Percentiles rank a stretch among this genome's conserved stretches.
Evolutionary conservation across 37 sponge, comb jelly and placozoan genomes (phyloP).

Genomic region (Trichoplax adhaerens): DNA sequence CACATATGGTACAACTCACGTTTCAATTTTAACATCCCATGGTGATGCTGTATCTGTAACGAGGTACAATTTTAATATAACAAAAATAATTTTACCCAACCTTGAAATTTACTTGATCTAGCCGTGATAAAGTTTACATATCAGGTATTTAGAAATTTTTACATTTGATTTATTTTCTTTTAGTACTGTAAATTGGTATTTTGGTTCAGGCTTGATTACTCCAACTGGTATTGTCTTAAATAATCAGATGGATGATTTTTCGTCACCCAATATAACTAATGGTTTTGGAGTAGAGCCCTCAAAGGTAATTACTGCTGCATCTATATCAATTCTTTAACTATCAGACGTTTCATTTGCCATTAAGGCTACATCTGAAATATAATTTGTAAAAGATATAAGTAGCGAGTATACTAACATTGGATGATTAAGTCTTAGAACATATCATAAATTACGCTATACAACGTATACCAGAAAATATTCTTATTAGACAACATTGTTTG

Average conservation of each 20-base stretch:
- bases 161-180: not conserved
- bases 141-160: not conserved
- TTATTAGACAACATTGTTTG: not conserved
- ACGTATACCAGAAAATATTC: not conserved
- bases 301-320: not conserved
- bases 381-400: too few species aligned
- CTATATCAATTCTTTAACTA: not conserved
- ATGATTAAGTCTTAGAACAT: too few species aligned
- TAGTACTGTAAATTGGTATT: slow-evolving; percentile 63
- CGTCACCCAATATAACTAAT: slow-evolving; percentile 63
- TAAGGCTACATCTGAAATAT: not conserved
- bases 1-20: slow-evolving; percentile 56
- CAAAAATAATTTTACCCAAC: too few species aligned
- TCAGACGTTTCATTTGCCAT: not conserved
- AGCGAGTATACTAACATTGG: too few species aligned
- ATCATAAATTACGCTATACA: not conserved
- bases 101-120: too few species aligned
- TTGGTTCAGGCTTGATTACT: slow-evolving; percentile 66
- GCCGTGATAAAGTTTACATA: not conserved
- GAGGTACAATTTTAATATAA: slow-evolving; percentile 13
- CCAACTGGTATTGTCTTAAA: slow-evolving; percentile 64
- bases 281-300: slow-evolving; percentile 28
- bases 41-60: slow-evolving; percentile 77
- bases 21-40: slow-evolving; percentile 41
- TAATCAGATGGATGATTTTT: slow-evolving; percentile 88